A percentile compares a stretch with the other conserved stretches of the same genome.
Evolutionary conservation across 2,888 invertebrate genomes (phyloP).

Genomic region (Leptinotarsa haldemani): DNA sequence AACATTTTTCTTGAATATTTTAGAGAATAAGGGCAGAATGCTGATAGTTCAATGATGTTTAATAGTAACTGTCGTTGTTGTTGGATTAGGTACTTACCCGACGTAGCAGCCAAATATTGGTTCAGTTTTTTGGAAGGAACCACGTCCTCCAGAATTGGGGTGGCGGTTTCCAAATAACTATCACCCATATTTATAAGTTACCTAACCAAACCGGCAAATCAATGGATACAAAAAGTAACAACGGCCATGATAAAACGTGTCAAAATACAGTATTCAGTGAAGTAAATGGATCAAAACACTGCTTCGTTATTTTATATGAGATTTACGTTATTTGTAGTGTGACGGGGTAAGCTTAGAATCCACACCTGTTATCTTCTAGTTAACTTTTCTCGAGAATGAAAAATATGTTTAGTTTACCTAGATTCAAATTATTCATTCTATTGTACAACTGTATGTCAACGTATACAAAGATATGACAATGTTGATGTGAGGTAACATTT

Average conservation of each 20-base stretch:
- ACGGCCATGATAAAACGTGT: background rate
- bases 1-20: too few relatives aligned
- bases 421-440: conserved; percentile 4
- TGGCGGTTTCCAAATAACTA: conserved; percentile 21
- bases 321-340: background rate
- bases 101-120: conserved; percentile 40
- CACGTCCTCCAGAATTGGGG: conserved; percentile 33
- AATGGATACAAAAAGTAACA: background rate
- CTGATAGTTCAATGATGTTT: background rate
- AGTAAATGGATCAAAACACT: background rate
- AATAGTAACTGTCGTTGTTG: background rate
- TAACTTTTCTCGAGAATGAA: conserved; percentile 1
- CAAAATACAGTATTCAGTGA: background rate
- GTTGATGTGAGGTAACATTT: background rate
- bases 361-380: conserved; percentile 4
- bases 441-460: background rate
- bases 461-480: background rate
- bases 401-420: conserved; percentile 18
- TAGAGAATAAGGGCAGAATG: too few relatives aligned
- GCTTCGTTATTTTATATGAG: background rate
- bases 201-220: background rate
- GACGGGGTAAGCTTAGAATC: background rate
- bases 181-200: conserved; percentile 19
- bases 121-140: conserved; percentile 29
- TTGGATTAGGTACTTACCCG: conserved; percentile 35